Base-by-base conservation (phyloP, 2,888 invertebrate species). In the Atrina japonica region DNA sequence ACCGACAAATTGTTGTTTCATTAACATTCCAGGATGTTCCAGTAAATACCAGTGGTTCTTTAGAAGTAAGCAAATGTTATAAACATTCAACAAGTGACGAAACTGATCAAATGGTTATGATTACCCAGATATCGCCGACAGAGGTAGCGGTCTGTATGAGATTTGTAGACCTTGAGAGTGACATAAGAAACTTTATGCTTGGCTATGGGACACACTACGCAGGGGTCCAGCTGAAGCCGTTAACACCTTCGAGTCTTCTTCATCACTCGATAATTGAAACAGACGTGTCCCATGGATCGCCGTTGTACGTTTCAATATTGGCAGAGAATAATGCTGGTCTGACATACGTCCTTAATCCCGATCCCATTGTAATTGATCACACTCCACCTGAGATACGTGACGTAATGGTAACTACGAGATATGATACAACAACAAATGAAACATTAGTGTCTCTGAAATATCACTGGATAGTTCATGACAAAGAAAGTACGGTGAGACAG, bases 311-410 rank as follows among this genome's bases (percentile, higher is more conserved):
- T 6, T 76, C 76, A 7, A 81, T 63, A 2, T 56, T 75, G 2
- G 74, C 70, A 0, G 75, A 76, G 56, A 82, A 82, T 68, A 55
- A 71, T 30, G 82, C 82, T n/a, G 80, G 81, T 9, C 63, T 73
- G 1, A 30, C 43, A 35, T 53, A 74, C 5, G 43, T 52, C n/a
- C 80, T 82, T 49, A 29, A 61, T 1, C 67, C 78, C 3, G n/a
- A 47, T 11, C 66, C 73, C 7, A 43, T 81, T 16, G 53, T 61
- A 9, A 45, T 81, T 16, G 82, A 82, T 59, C 73, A 75, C n/a
- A 81, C 82, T 9, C 50, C 67, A 1, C 82, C 82, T 21, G 35
- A 41, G 0, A 60, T 75, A 23, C 45, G 18, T 18, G 45, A 25
- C 29, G 47, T 11, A 29, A 27, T 64, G 21, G 16, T 73, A 5